These are phyloP conservation scores for Alsophila aescularia DNA, from an alignment of 2,888 invertebrate genomes.

Conservation along the genomic window DNA sequence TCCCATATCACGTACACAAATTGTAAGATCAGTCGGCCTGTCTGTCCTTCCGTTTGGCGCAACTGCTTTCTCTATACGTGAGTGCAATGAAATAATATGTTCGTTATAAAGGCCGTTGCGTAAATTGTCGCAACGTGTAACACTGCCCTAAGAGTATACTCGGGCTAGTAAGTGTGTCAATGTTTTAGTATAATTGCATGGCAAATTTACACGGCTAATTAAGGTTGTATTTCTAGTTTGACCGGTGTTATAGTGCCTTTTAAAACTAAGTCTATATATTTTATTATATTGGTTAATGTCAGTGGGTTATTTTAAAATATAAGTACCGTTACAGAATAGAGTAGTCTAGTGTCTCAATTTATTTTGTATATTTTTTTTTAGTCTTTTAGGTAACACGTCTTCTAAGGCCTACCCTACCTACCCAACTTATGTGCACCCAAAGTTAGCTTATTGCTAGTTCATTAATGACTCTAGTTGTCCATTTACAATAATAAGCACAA, in stretches of 20 bases:
- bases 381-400: no score
- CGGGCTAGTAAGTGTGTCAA: conserved; percentile 61
- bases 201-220: conserved; percentile 48
- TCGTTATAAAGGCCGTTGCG: conserved; percentile 38
- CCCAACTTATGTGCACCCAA: no score
- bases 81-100: conserved; percentile 53
- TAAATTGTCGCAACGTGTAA: conserved; percentile 40
- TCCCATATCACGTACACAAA: conserved; percentile 63
- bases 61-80: conserved; percentile 74
- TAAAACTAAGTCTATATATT: conserved; percentile 12
- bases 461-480: no score
- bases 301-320: neutral
- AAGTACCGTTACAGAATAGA: conserved; percentile 9
- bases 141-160: conserved; percentile 55
- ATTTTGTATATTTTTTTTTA: no score
- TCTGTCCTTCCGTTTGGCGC: conserved; percentile 60
- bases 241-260: conserved; percentile 8
- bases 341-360: no score
- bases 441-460: no score
- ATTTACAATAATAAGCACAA: no score
- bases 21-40: conserved; percentile 50
- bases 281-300: conserved; percentile 4
- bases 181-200: conserved; percentile 59
- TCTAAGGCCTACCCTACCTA: no score
- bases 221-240: conserved; percentile 36